Evolutionary conservation across 2,888 invertebrate genomes (phyloP).

Genomic region (Dilophus febrilis): DNA sequence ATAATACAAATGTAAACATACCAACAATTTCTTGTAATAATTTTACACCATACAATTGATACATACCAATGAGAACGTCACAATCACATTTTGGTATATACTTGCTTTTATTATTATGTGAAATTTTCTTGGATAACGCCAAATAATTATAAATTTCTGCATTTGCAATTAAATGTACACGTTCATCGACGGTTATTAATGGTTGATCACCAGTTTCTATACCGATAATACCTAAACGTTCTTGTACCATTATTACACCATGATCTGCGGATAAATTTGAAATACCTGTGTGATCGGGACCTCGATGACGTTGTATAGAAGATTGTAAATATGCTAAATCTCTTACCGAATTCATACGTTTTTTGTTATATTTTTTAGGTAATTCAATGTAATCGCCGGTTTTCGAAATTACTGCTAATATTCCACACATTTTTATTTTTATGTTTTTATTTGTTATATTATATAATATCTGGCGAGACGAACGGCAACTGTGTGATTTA

Average conservation of each 20-base stretch:
- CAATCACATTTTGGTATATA: conserved; percentile 27
- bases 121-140: conserved; percentile 22
- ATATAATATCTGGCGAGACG: too few relatives aligned
- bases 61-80: conserved; percentile 26
- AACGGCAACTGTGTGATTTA: too few relatives aligned
- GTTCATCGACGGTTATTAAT: conserved; percentile 16
- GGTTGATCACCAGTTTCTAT: conserved; percentile 26
- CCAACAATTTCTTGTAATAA: conserved; percentile 22
- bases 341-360: conserved; percentile 10
- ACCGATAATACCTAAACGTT: conserved; percentile 23
- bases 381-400: conserved; percentile 16
- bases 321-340: conserved; percentile 27
- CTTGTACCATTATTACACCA: conserved; percentile 25
- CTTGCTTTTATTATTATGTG: conserved; percentile 14
- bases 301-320: conserved; percentile 25
- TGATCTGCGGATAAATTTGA: conserved; percentile 18
- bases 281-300: conserved; percentile 26
- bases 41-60: conserved; percentile 20
- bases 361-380: conserved; percentile 14
- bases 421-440: conserved; percentile 25
- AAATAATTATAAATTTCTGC: conserved; percentile 29
- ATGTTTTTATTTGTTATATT: too few relatives aligned
- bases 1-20: conserved; percentile 27
- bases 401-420: conserved; percentile 25
- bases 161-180: conserved; percentile 23